Evolutionary conservation across 2,113 vertebrate genomes (phyloP).

Genomic region (Podarcis muralis): DNA sequence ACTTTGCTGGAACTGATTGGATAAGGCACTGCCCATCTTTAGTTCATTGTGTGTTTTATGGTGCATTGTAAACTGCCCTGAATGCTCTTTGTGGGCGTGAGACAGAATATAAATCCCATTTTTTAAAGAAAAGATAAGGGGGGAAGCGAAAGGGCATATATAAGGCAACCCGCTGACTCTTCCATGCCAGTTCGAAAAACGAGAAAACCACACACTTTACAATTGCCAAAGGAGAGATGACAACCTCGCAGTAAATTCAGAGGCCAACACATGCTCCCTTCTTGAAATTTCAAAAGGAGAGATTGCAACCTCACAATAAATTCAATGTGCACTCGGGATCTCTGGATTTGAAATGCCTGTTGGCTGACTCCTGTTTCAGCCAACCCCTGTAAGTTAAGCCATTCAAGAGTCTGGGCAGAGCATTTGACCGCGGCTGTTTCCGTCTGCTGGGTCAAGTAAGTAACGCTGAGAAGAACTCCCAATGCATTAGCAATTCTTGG

Average conservation of each 20-base stretch:
- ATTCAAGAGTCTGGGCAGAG: not conserved
- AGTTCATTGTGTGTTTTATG: not conserved
- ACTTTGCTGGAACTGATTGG: not conserved
- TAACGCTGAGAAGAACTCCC: not conserved
- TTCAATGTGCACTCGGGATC: not conserved
- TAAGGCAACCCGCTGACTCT: no score
- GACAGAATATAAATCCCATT: not conserved
- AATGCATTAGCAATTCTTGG: not conserved
- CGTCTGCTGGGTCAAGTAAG: not conserved
- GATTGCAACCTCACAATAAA: not conserved
- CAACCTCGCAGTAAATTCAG: not conserved
- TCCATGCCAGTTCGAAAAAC: no score
- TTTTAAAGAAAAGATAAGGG: no score
- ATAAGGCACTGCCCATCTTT: not conserved
- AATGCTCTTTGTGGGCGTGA: not conserved
- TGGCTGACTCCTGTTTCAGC: not conserved
- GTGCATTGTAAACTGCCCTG: not conserved
- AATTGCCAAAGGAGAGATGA: not conserved
- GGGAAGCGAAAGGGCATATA: no score
- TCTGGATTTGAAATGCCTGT: not conserved
- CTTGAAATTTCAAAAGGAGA: not conserved
- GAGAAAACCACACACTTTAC: not conserved
- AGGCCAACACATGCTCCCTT: no score
- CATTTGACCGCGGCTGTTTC: not conserved
- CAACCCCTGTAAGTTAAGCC: not conserved